Conservation (phyloP, 2,888 invertebrate genomes). For the Cheilosia variabilis region DNA sequence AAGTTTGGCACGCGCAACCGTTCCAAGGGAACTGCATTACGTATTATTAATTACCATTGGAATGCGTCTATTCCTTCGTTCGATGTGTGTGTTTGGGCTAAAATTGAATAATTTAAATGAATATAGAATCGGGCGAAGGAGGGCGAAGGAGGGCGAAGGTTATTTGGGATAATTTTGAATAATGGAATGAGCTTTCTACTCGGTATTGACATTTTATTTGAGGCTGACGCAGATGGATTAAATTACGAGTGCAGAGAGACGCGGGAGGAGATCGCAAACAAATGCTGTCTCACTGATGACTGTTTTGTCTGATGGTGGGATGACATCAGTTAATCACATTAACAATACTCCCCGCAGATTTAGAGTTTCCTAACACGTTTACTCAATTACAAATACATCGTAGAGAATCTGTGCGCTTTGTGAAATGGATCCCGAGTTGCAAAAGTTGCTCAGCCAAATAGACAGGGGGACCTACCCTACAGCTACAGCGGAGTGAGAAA, state of each 20-base stretch:
- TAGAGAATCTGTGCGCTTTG: not conserved
- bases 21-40: conserved; percentile 12
- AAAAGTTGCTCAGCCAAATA: no score
- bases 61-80: not conserved
- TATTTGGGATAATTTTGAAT: conserved; percentile 8
- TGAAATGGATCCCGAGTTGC: not conserved
- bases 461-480: no score
- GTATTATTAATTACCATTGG: conserved; percentile 48
- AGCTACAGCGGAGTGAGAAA: not conserved
- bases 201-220: conserved; percentile 12
- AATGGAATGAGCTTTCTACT: not conserved
- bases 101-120: conserved; percentile 22
- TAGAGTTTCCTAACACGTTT: not conserved
- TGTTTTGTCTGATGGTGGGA: no score
- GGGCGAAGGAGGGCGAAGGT: not conserved
- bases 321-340: no score
- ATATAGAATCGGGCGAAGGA: not conserved
- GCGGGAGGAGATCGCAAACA: no score
- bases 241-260: not conserved
- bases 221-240: conserved; percentile 10
- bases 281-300: no score
- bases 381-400: not conserved
- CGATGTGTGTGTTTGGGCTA: not conserved
- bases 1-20: conserved; percentile 78
- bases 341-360: not conserved